phyloP scores from a whole-genome alignment of 2,797 vertebrate species.

The Odontamblyopus rebecca region DNA sequence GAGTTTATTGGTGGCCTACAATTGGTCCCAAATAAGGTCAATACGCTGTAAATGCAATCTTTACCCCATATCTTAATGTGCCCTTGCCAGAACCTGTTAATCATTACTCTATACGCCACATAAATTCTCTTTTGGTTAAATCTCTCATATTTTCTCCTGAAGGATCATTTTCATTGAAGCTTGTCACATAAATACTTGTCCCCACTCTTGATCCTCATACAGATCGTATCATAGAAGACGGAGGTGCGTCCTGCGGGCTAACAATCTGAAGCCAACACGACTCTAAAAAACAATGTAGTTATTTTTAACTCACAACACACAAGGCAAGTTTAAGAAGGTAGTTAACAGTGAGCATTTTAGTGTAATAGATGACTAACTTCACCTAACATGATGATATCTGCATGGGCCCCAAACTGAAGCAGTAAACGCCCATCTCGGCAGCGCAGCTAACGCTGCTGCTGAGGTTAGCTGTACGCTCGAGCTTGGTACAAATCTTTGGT shows the following conservation, averaged over 20 bases:
- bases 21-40: neutral
- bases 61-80: neutral
- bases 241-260: slow-evolving; percentile 27
- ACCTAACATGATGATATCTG: slow-evolving; percentile 11
- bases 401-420: slow-evolving; percentile 37
- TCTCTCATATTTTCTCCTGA: neutral
- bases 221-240: slow-evolving; percentile 13
- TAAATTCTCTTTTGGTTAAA: neutral
- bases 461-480: slow-evolving; percentile 53
- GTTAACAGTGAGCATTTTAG: neutral
- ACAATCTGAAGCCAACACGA: slow-evolving; percentile 28
- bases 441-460: slow-evolving; percentile 53
- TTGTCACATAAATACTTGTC: neutral
- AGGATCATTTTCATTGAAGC: neutral
- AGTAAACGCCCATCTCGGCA: slow-evolving; percentile 74
- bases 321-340: neutral
- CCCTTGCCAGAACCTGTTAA: slow-evolving; percentile 13
- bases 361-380: slow-evolving; percentile 5
- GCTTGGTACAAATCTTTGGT: slow-evolving; percentile 11
- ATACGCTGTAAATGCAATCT: neutral
- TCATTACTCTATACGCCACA: slow-evolving; percentile 4
- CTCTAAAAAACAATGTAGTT: slow-evolving; percentile 13
- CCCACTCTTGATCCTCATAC: neutral
- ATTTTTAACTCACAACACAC: slow-evolving; percentile 1
- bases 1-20: neutral